Conservation (phyloP, 2,888 invertebrate species). For the Tromatobia lineatoria region DNA sequence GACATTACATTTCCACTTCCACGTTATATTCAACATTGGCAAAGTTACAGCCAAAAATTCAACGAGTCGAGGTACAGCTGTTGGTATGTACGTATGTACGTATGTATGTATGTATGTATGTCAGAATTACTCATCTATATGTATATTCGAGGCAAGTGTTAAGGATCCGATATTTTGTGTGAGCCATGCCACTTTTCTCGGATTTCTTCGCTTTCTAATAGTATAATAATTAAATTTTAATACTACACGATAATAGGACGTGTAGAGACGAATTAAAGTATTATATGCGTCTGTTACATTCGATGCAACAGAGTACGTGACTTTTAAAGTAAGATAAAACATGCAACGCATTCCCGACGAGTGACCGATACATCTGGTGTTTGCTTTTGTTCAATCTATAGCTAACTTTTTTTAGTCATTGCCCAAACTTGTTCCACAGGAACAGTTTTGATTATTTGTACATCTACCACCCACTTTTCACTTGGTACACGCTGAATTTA, state of each 20-base stretch:
- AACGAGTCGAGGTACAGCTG: no score
- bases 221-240: not conserved
- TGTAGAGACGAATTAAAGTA: not conserved
- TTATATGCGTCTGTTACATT: constrained; percentile 22
- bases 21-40: no score
- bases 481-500: constrained; percentile 23
- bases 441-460: not conserved
- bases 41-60: no score
- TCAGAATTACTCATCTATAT: not conserved
- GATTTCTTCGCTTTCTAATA: constrained; percentile 3
- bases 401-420: constrained; percentile 9
- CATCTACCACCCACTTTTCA: constrained; percentile 14
- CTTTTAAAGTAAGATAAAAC: constrained; percentile 73
- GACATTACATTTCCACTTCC: no score
- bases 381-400: constrained; percentile 60
- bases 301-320: constrained; percentile 46
- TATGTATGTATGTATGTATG: no score
- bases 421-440: constrained; percentile 25
- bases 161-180: constrained; percentile 10
- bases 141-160: not conserved
- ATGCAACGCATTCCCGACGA: constrained; percentile 78
- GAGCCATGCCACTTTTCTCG: not conserved
- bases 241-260: not conserved
- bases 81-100: no score
- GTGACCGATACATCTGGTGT: constrained; percentile 71